Evolutionary conservation across 2,113 vertebrate genomes (phyloP).

Genomic region (Sinocyclocheilus rhinocerous): DNA sequence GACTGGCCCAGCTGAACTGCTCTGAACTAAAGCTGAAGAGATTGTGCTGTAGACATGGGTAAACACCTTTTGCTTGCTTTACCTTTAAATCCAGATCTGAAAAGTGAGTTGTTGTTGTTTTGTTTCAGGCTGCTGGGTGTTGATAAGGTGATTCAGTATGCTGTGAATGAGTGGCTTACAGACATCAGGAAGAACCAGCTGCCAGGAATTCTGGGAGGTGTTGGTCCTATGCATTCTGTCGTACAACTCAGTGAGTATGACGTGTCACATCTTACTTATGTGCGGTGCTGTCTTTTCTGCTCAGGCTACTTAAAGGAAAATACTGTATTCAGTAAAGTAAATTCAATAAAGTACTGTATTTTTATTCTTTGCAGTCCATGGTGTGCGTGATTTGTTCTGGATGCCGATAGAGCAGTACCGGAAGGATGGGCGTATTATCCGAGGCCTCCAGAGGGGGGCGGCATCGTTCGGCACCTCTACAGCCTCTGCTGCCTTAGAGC

Average conservation of each 20-base stretch:
- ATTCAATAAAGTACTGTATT: background rate
- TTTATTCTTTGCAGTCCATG: constrained; percentile 78
- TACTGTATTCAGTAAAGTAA: too few relatives aligned
- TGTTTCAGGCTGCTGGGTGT: constrained; percentile 83
- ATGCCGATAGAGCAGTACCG: constrained; percentile 92
- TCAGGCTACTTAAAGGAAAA: background rate
- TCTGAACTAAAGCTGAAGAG: constrained; percentile 90
- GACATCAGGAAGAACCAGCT: constrained; percentile 93
- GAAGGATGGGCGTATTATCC: constrained; percentile 89
- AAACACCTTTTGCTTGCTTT: background rate
- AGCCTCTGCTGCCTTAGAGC: constrained; percentile 87
- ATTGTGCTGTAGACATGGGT: constrained; percentile 91
- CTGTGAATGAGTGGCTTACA: constrained; percentile 87
- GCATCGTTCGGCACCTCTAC: constrained; percentile 91
- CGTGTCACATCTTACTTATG: background rate
- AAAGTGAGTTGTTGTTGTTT: background rate
- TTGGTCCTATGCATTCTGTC: constrained; percentile 91
- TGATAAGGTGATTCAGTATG: constrained; percentile 91
- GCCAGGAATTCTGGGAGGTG: constrained; percentile 88
- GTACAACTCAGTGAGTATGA: constrained; percentile 88
- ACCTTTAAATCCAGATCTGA: background rate
- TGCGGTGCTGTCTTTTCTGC: background rate
- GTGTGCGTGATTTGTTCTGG: constrained; percentile 91
- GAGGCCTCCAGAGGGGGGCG: constrained; percentile 89
- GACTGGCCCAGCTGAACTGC: constrained; percentile 91